Evolutionary conservation across 2,113 vertebrate species (phyloP).

Genomic region (Calypte anna): DNA sequence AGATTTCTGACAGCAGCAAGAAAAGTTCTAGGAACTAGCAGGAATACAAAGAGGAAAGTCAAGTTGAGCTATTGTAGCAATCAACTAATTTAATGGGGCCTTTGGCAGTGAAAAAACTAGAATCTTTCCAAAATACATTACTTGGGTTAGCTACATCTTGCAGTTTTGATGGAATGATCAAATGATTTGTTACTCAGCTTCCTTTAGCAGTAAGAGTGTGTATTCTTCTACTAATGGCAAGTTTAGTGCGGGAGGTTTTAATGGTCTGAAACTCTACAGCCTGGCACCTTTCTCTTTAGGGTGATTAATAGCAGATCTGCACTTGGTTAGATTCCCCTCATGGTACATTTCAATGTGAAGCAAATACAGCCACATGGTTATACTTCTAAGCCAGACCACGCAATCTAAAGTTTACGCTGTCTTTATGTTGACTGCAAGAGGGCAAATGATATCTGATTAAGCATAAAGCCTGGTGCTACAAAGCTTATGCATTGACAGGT

Average conservation of each 20-base stretch:
- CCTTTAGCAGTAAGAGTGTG: not conserved
- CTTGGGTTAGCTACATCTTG: not conserved
- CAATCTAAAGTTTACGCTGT: not conserved
- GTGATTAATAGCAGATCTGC: not conserved
- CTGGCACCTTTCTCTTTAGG: not conserved
- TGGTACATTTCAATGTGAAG: not conserved
- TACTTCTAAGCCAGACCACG: not conserved
- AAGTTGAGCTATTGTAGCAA: not conserved
- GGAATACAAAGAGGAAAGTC: not conserved
- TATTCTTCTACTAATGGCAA: not conserved
- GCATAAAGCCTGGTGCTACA: not conserved
- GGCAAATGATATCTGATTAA: not conserved
- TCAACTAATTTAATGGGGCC: not conserved
- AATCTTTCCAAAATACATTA: not conserved
- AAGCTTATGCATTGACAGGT: not conserved
- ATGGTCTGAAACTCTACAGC: not conserved
- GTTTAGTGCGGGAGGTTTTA: not conserved
- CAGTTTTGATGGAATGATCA: not conserved
- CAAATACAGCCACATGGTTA: not conserved
- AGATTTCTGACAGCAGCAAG: not conserved
- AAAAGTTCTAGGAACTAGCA: not conserved
- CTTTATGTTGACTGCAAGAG: not conserved
- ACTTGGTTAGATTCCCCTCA: not conserved
- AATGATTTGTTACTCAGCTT: slow-evolving; percentile 1
- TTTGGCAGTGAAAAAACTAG: not conserved